Evolutionary conservation across 2,113 vertebrate genomes (phyloP), one percentile per base, ranked within the genome.

Genomic region (Trichomycterus rosablanca): DNA sequence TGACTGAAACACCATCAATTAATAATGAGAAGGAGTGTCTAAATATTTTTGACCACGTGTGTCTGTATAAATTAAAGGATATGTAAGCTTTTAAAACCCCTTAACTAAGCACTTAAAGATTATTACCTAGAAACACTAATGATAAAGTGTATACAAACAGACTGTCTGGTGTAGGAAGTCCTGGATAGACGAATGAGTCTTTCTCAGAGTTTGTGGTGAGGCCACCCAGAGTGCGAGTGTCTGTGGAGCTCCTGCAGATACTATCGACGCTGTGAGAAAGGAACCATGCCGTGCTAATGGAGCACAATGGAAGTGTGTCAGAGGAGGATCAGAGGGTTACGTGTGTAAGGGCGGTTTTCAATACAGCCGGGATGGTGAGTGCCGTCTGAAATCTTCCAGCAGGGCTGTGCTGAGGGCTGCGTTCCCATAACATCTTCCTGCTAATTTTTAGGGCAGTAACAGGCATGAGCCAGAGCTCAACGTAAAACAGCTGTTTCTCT

Each of bases 151-250:
- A 61, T 26, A 60, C 58, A 67, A 54, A 46, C 24, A 37, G 28
- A 7, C 52, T 52, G 58, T 46, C n/a, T 46, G 46, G 15, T 44
- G 63, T 56, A 57, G 39, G 39, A 62, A 52, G 69, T 52, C 58
- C 57, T 22, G 14, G n/a, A 7, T 11, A 59, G 52, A 56, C 62
- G 57, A 61, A 54, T 30, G 20, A 65, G 49, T 70, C 59, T 34
- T 42, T 70, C 55, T 60, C 44, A 42, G 45, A 10, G 28, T 16
- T 32, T 51, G 28, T 60, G 55, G 28, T 24, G 16, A 20, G 65
- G 40, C 69, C 63, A 71, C 69, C 63, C 69, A 67, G 58, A 51
- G 62, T 39, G 59, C 42, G 62, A 40, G 18, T 62, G 59, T 42
- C 4, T 45, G 40, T n/a, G 9, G 53, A 54, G 61, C 56, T 43